Evolutionary conservation across 1,140 invertebrate genomes (phyloP).

Genomic region (Trichonephila clavipes): DNA sequence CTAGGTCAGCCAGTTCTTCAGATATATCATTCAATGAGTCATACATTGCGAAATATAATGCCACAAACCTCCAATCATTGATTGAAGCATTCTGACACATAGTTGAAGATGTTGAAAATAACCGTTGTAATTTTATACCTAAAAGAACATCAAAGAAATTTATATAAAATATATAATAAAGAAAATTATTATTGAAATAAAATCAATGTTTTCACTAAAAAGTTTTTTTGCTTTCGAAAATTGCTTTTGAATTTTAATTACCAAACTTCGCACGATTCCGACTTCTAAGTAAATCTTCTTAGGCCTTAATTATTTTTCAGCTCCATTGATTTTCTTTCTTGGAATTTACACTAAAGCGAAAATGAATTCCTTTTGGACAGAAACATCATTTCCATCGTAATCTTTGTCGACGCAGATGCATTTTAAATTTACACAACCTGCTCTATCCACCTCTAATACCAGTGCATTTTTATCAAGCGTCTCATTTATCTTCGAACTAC

Average conservation of each 20-base stretch:
- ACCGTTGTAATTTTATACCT: no score
- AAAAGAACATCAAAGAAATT: no score
- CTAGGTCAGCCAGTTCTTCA: no score
- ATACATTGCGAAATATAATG: no score
- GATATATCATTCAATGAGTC: no score
- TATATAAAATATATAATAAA: no score
- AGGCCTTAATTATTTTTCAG: background rate
- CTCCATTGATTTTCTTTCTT: background rate
- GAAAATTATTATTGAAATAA: no score
- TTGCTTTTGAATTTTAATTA: background rate
- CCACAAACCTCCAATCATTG: no score
- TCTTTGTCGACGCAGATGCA: background rate
- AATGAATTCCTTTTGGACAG: background rate
- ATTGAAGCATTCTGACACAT: no score
- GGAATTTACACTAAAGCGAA: background rate
- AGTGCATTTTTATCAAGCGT: slow-evolving; percentile 4
- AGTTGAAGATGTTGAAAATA: no score
- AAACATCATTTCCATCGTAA: background rate
- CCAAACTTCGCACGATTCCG: background rate
- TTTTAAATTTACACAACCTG: background rate
- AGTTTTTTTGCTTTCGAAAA: no score
- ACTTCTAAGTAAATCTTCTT: background rate
- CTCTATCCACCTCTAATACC: background rate
- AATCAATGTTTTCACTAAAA: no score
- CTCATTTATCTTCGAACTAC: background rate